Evolutionary conservation across 2,113 vertebrate species (phyloP).

Genomic region (Vidua chalybeata): DNA sequence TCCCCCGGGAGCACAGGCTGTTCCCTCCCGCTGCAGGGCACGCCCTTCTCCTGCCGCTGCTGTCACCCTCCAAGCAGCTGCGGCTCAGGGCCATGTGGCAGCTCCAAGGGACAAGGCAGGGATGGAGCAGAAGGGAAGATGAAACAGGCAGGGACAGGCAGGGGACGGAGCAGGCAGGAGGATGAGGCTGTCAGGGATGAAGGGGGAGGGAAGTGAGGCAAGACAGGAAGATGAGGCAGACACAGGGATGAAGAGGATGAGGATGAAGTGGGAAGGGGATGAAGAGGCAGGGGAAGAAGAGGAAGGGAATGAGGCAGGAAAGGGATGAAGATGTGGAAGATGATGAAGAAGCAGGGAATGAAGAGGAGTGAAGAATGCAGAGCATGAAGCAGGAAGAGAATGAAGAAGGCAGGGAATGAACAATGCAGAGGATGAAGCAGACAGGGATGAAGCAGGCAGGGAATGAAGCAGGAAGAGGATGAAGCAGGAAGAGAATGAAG

Average conservation of each 20-base stretch:
- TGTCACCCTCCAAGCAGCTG: not conserved
- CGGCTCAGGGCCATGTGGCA: not conserved
- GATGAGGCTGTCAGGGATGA: not conserved
- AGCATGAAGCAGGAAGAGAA: not conserved
- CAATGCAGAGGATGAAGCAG: not conserved
- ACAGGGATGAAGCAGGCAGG: not conserved
- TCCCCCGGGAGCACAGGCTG: not conserved
- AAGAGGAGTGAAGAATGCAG: too few species aligned
- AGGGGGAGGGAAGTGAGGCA: not conserved
- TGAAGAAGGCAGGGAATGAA: not conserved
- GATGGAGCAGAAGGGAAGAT: not conserved
- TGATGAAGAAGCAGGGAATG: not conserved
- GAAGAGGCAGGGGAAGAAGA: too few species aligned
- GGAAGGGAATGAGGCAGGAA: not conserved
- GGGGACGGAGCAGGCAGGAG: not conserved
- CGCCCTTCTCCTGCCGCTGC: not conserved
- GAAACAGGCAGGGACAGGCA: not conserved
- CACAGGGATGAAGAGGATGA: not conserved
- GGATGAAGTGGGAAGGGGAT: not conserved
- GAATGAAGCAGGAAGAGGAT: too few species aligned
- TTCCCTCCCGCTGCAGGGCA: fast-evolving
- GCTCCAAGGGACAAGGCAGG: not conserved
- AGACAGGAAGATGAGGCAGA: not conserved
- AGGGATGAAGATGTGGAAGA: too few species aligned
- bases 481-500: not conserved